Evolutionary conservation across 2,113 vertebrate genomes (phyloP), one percentile per base, ranked within the genome.

Genomic region (Carollia perspicillata): DNA sequence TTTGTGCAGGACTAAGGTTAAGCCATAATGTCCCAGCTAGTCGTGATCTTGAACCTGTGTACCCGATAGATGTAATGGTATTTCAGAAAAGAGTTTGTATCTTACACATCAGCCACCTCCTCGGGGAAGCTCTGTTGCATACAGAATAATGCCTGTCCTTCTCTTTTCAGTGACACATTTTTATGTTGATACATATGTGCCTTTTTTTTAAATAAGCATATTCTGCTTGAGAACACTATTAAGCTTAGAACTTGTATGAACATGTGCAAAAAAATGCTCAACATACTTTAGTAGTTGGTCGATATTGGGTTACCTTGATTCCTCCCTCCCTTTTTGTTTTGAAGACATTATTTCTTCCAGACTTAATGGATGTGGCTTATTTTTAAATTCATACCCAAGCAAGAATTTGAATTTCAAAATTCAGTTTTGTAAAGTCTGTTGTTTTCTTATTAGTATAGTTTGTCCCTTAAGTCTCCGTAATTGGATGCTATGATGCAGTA

Each of bases 391-490:
- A 28, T 88, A 55, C 30, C 75, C 60, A 51, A 35, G 79, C 14
- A 86, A 66, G 17, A 17, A 63, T 96, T 92, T 94, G 47, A 81
- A 53, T 92, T 93, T 91, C 49, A 91, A 18, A 63, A 92, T 94
- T 95, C 26, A 88, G 23, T 83, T 93, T 95, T 74, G 9, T 78
- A 37, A 87, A 72, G 30, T 77, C 47, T 93, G 13, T 75, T 83
- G 23, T 83, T 89, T 85, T 78, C 8, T 69, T 84, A 51, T 75
- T 20, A 33, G 3, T 69, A 20, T 74, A 33, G 81, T 96, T 89
- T 81, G 37, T 92, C 44, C 44, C 23, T 84, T 85, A 68, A 72
- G 40, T 87, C 30, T 55, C 28, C 66, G 75, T 86, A 72, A 75
- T 55, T 78, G 60, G 20, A 2, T 83, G 49, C 10, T 84, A 2